Evolutionary conservation across 2,888 invertebrate species (phyloP).

Genomic region (Neoitamus cyanurus): DNA sequence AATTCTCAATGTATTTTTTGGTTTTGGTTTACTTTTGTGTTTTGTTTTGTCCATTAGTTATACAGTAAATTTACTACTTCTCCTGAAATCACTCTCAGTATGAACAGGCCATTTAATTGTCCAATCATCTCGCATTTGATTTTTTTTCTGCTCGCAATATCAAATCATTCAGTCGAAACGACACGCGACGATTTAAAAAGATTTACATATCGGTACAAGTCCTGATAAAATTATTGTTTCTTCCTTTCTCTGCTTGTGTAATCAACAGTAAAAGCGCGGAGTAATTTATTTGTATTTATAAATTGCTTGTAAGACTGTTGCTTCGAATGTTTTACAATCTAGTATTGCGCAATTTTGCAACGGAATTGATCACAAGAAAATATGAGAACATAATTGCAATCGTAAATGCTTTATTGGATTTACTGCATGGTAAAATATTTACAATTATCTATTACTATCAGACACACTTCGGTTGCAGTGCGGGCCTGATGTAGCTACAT

Average conservation of each 20-base stretch:
- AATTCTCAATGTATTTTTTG: conserved; percentile 21
- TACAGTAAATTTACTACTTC: conserved; percentile 6
- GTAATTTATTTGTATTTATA: neutral
- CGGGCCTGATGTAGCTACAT: conserved; percentile 1
- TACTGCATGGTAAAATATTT: conserved; percentile 21
- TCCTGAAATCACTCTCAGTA: neutral
- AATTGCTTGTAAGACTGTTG: neutral
- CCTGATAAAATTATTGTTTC: conserved; percentile 10
- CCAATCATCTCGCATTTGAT: neutral
- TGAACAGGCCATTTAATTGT: neutral
- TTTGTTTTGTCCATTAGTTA: neutral
- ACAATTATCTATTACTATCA: conserved; percentile 22
- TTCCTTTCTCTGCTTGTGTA: neutral
- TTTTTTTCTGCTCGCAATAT: neutral
- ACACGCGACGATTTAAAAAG: neutral
- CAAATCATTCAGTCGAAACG: neutral
- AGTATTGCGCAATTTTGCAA: conserved; percentile 29
- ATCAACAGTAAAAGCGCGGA: neutral
- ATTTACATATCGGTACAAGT: neutral
- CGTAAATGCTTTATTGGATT: conserved; percentile 4
- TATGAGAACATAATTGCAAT: conserved; percentile 17
- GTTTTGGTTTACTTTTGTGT: neutral
- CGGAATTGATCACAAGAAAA: neutral
- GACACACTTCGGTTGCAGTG: conserved; percentile 17
- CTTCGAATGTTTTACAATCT: neutral